Evolutionary conservation across 2,113 vertebrate species (phyloP).

Genomic region (Catharus minimus): DNA sequence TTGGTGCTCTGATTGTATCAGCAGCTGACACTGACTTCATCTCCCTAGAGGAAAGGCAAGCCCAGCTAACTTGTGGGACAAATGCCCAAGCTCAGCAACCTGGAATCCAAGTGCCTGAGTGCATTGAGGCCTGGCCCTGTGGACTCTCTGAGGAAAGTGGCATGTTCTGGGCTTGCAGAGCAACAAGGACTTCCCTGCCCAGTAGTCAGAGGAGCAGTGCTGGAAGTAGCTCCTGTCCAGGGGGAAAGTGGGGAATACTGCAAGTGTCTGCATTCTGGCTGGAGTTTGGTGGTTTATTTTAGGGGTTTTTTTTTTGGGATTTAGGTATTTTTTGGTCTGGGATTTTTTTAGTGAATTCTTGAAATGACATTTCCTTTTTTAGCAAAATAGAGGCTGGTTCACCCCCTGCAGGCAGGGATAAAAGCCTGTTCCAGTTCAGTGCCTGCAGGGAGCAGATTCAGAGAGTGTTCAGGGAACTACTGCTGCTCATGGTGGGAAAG

Average conservation of each 20-base stretch:
- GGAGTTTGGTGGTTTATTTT: neutral
- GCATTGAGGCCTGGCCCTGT: neutral
- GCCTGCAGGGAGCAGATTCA: conserved; percentile 11
- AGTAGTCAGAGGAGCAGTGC: neutral
- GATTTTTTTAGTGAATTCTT: neutral
- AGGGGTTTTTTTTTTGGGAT: neutral
- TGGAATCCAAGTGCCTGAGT: neutral
- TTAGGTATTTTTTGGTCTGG: too few relatives aligned
- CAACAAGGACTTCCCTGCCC: neutral
- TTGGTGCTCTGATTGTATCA: neutral
- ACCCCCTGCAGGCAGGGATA: conserved; percentile 53
- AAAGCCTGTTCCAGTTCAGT: conserved; percentile 10
- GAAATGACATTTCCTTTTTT: neutral
- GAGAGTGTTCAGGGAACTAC: neutral
- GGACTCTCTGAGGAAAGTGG: neutral
- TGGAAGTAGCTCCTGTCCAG: neutral
- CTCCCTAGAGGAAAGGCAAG: neutral
- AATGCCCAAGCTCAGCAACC: fast-evolving
- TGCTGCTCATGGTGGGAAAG: conserved; percentile 4
- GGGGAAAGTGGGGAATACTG: neutral
- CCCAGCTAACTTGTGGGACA: neutral
- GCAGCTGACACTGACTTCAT: neutral
- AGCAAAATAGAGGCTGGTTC: conserved; percentile 3
- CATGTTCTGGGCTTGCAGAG: neutral
- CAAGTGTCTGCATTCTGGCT: neutral